phyloP scores from a whole-genome alignment of 1,140 invertebrate genomes.

The Zelostemma sp. region DNA sequence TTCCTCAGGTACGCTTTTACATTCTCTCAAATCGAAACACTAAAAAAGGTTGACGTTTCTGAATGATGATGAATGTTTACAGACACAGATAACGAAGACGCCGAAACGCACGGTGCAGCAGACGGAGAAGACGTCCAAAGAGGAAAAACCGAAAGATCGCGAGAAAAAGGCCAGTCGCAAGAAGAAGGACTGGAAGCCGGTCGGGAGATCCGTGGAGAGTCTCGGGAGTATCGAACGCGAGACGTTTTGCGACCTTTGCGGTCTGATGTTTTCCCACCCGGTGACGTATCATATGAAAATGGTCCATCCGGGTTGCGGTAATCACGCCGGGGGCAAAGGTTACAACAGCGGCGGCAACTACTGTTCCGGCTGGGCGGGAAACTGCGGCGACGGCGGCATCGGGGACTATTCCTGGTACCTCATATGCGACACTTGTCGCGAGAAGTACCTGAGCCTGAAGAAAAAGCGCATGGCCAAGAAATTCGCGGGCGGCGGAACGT shows the following conservation, averaged over 20 bases:
- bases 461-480: slow-evolving; percentile 62
- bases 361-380: slow-evolving; percentile 88
- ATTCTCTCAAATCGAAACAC: no score
- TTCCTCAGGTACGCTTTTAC: slow-evolving; percentile 32
- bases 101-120: slow-evolving; percentile 55
- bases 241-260: slow-evolving; percentile 90
- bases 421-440: slow-evolving; percentile 89
- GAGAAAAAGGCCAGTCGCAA: slow-evolving; percentile 72
- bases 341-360: slow-evolving; percentile 89
- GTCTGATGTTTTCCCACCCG: slow-evolving; percentile 80
- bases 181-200: slow-evolving; percentile 73
- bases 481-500: slow-evolving; percentile 45
- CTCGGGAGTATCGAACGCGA: slow-evolving; percentile 67
- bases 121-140: slow-evolving; percentile 57
- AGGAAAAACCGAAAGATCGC: slow-evolving; percentile 69
- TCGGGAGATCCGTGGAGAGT: slow-evolving; percentile 43
- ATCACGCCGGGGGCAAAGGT: slow-evolving; percentile 86
- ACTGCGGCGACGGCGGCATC: slow-evolving; percentile 88
- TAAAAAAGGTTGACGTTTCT: neutral
- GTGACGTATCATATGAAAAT: slow-evolving; percentile 93
- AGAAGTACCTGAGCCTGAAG: slow-evolving; percentile 78
- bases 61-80: no score
- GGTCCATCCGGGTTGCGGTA: slow-evolving; percentile 90
- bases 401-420: slow-evolving; percentile 92
- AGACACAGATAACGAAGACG: slow-evolving; percentile 65